phyloP scores from a whole-genome alignment of 1,140 invertebrate species.

The Drosophila littoralis region DNA sequence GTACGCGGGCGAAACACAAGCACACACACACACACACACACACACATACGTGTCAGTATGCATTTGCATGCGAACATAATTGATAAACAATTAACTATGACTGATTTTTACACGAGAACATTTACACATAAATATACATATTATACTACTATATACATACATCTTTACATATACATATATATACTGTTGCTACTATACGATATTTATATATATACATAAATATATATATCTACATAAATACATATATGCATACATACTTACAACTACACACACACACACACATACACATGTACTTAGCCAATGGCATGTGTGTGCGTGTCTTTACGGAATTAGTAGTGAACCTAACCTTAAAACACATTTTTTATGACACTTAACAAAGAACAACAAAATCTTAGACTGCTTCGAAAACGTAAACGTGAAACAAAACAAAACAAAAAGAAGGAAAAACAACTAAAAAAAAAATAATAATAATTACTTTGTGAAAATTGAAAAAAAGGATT shows the following conservation, averaged over 20 bases:
- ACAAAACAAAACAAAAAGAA: constrained; percentile 43
- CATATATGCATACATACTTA: constrained; percentile 44
- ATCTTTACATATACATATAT: constrained; percentile 64
- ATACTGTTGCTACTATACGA: constrained; percentile 73
- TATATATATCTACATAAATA: constrained; percentile 57
- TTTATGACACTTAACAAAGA: constrained; percentile 58
- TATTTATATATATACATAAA: constrained; percentile 35
- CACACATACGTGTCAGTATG: not conserved
- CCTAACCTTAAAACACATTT: constrained; percentile 58
- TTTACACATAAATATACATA: constrained; percentile 76
- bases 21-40: not conserved
- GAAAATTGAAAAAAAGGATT: constrained; percentile 59
- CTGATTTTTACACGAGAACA: constrained; percentile 79
- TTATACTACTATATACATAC: constrained; percentile 62
- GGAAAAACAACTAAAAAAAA: constrained; percentile 19
- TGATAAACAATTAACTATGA: constrained; percentile 80
- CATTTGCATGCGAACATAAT: constrained; percentile 35
- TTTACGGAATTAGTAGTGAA: constrained; percentile 58
- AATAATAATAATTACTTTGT: constrained; percentile 26
- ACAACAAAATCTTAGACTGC: constrained; percentile 82
- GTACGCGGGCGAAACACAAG: not conserved
- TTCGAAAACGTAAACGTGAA: constrained; percentile 80
- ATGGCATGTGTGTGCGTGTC: constrained; percentile 56
- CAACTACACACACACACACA: constrained; percentile 19
- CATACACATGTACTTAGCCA: constrained; percentile 32